These are phyloP conservation scores for Eucidaris tribuloides DNA, from an alignment of 35 echinoderm and acorn worm genomes.

Conservation along the genomic window DNA sequence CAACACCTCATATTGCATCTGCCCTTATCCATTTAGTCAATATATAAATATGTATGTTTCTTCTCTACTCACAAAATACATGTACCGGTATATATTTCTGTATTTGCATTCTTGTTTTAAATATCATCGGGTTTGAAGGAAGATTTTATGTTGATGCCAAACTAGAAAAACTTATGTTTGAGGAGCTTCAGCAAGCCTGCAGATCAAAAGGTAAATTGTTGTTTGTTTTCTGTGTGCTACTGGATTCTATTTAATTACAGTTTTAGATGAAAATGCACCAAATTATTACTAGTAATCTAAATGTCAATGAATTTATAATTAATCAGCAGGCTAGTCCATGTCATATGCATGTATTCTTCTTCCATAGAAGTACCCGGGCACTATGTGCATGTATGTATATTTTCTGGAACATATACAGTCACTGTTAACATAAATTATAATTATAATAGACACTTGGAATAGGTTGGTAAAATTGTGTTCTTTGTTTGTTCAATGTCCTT, in stretches of 20 bases:
- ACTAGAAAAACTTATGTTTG: constrained; percentile 88
- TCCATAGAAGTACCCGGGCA: background rate
- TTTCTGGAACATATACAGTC: no score
- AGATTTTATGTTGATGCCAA: constrained; percentile 80
- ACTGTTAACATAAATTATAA: no score
- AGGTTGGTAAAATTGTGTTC: no score
- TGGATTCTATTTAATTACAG: background rate
- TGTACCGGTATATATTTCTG: background rate
- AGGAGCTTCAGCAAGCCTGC: constrained; percentile 77
- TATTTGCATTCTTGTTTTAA: background rate
- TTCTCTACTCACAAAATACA: background rate
- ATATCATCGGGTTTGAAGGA: constrained; percentile 72
- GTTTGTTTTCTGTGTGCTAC: background rate
- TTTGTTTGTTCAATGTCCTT: no score
- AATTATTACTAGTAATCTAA: background rate
- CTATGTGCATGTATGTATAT: background rate
- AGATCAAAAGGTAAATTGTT: constrained; percentile 50
- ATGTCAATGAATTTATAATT: background rate
- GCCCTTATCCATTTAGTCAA: no score
- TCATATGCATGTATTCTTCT: background rate
- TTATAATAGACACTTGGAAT: no score
- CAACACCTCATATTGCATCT: no score
- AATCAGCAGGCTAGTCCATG: background rate
- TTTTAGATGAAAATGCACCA: background rate
- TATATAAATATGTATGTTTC: background rate